Percentiles rank a stretch among this genome's conserved stretches.
These are phyloP conservation scores for Bergia puertoricense DNA, from an alignment of 92 coral and sea anemone species.

Conservation along the genomic window DNA sequence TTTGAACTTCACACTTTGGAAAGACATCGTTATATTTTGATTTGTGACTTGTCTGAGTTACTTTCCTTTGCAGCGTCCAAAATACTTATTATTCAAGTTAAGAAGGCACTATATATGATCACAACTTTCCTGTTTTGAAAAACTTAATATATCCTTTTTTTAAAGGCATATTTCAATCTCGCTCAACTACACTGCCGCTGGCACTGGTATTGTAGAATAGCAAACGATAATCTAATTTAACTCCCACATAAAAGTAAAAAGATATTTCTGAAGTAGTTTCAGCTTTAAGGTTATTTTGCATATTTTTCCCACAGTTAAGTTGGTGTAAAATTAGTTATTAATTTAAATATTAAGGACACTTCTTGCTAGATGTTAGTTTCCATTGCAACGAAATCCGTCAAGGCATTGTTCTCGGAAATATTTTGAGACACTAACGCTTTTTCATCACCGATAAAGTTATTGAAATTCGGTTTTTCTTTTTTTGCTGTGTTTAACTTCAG, in stretches of 20 bases:
- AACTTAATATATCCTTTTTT: no score
- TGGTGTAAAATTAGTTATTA: neutral
- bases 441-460: neutral
- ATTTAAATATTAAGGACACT: neutral
- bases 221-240: neutral
- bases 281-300: neutral
- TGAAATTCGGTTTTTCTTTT: neutral
- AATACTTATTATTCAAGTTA: neutral
- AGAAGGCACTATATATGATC: neutral
- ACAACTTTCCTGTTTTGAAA: neutral
- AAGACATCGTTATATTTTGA: no score
- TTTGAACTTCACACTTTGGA: no score
- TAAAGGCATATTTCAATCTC: neutral
- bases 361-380: slow-evolving; percentile 17
- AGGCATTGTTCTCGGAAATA: neutral
- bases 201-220: neutral
- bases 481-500: neutral
- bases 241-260: no score
- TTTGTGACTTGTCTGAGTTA: no score
- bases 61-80: neutral
- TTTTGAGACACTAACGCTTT: neutral
- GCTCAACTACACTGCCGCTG: no score
- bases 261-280: no score
- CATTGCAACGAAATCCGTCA: slow-evolving; percentile 14
- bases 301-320: slow-evolving; percentile 1